These are phyloP conservation scores for Oncorhynchus tshawytscha DNA, from an alignment of 2,113 vertebrate species.

Conservation along the genomic window DNA sequence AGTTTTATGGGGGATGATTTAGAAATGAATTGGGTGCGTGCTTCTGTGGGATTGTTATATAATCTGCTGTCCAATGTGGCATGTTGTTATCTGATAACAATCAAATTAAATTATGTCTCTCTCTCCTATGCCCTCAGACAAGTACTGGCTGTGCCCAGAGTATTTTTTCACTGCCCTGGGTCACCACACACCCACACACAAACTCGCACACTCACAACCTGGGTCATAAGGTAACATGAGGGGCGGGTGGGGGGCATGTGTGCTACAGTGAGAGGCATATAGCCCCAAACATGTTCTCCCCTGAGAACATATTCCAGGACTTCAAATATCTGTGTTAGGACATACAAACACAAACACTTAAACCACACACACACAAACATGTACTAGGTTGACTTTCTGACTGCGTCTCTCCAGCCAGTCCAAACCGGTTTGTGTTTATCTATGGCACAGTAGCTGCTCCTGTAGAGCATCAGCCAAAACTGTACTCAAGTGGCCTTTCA, in stretches of 20 bases:
- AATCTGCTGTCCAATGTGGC: not conserved
- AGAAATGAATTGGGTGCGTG: not conserved
- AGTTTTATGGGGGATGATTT: not conserved
- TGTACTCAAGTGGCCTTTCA: conserved; percentile 4
- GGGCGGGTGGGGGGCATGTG: not conserved
- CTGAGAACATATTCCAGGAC: not conserved
- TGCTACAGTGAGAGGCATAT: not conserved
- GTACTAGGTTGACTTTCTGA: not conserved
- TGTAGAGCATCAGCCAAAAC: not conserved
- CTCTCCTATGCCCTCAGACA: not conserved
- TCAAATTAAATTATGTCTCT: not conserved
- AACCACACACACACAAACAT: not conserved
- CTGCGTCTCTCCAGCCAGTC: not conserved
- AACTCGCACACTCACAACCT: not conserved
- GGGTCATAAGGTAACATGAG: not conserved
- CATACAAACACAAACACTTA: not conserved
- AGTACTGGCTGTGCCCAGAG: not conserved
- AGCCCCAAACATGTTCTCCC: not conserved
- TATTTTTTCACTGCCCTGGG: not conserved
- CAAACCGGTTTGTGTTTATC: conserved; percentile 12
- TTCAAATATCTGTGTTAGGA: conserved; percentile 10
- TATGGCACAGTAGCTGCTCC: conserved; percentile 3
- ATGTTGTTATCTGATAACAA: not conserved
- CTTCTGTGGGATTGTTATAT: not conserved
- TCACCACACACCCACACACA: not conserved